Evolutionary conservation across 2,888 invertebrate species (phyloP).

Genomic region (Drosophila cyrtoloma): DNA sequence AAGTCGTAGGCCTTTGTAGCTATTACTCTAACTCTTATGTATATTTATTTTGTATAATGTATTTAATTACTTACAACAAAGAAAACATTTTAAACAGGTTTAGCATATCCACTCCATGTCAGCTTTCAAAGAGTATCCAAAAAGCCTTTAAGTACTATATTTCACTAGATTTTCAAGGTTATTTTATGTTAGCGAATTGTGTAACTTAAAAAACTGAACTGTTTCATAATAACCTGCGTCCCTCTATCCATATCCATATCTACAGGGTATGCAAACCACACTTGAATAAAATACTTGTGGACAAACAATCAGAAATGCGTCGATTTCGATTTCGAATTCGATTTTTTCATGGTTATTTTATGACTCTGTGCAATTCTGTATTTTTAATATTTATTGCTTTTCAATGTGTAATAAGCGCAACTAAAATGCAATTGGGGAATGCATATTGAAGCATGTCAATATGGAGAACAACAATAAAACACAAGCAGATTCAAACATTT

Average conservation of each 20-base stretch:
- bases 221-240: background rate
- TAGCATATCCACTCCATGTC: no score
- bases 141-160: background rate
- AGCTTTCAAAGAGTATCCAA: background rate
- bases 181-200: background rate
- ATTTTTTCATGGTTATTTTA: constrained; percentile 36
- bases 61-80: background rate
- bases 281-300: constrained; percentile 35
- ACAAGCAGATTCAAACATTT: constrained; percentile 1
- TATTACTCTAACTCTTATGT: background rate
- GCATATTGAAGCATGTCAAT: constrained; percentile 5
- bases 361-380: constrained; percentile 7
- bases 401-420: constrained; percentile 48
- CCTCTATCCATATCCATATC: no score
- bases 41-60: background rate
- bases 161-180: background rate
- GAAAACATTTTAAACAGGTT: background rate
- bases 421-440: constrained; percentile 48
- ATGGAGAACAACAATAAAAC: background rate
- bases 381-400: constrained; percentile 37
- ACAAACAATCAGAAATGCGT: constrained; percentile 2
- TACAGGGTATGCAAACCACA: constrained; percentile 17
- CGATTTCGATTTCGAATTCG: background rate
- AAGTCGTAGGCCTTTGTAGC: background rate
- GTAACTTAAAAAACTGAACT: background rate